phyloP scores from a whole-genome alignment of 2,797 vertebrate genomes.

The Anguilla obscura region DNA sequence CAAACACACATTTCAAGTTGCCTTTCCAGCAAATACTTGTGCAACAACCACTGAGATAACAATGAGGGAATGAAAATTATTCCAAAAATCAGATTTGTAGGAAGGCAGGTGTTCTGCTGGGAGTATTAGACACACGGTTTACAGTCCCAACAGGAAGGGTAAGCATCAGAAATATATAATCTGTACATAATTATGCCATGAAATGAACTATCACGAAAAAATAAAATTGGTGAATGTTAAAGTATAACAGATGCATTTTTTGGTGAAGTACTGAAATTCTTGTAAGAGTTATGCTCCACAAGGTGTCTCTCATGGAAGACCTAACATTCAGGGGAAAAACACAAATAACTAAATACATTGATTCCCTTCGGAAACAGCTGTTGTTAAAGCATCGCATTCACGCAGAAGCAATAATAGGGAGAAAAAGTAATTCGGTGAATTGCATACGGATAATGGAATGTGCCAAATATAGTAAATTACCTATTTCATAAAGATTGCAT shows the following conservation, averaged over 20 bases:
- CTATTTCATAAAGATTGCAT: too few species aligned
- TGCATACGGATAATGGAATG: too few species aligned
- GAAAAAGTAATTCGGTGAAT: too few species aligned
- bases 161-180: background rate
- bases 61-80: background rate
- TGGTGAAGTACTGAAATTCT: background rate
- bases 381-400: too few species aligned
- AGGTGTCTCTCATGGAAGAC: background rate
- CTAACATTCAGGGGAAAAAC: background rate
- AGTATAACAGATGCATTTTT: background rate
- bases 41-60: background rate
- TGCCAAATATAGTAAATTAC: too few species aligned
- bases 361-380: too few species aligned
- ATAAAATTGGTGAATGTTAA: background rate
- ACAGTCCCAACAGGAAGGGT: background rate
- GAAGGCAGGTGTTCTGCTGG: conserved; percentile 6
- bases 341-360: background rate
- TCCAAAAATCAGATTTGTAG: background rate
- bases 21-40: background rate
- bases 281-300: background rate
- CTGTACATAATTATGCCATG: background rate
- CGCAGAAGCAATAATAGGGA: too few species aligned
- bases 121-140: background rate
- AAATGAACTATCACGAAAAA: background rate
- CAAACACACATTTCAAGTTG: background rate